Conservation (phyloP, 2,797 vertebrate species). For the Hybognathus amarus region DNA sequence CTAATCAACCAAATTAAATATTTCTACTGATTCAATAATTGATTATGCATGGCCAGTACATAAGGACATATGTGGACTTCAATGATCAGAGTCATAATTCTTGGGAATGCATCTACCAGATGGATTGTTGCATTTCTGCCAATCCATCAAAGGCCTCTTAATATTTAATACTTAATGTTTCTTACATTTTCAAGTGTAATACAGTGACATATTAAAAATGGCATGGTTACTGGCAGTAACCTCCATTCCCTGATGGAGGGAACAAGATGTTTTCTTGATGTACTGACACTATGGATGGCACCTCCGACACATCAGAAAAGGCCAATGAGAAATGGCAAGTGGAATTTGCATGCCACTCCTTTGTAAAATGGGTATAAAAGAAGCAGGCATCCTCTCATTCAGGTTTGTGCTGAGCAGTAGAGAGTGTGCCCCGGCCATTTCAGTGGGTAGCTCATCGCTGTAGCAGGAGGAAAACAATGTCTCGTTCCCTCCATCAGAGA, state of each 20-base stretch:
- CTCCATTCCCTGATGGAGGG: not conserved
- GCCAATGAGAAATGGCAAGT: not conserved
- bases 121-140: constrained; percentile 17
- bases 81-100: constrained; percentile 8
- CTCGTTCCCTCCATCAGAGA: not conserved
- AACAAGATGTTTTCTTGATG: too few relatives aligned
- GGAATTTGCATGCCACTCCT: not conserved
- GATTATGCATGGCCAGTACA: constrained; percentile 19
- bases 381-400: not conserved
- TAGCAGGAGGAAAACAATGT: not conserved
- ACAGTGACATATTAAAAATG: not conserved
- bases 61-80: not conserved
- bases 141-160: constrained; percentile 14
- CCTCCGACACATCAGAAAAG: not conserved
- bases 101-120: constrained; percentile 27
- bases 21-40: not conserved
- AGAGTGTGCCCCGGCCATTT: not conserved
- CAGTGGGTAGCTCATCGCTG: not conserved
- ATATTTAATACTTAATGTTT: too few relatives aligned
- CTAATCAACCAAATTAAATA: not conserved
- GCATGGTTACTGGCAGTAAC: not conserved
- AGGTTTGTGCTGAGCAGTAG: not conserved
- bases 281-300: not conserved
- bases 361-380: not conserved
- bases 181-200: constrained; percentile 14